phyloP scores from a whole-genome alignment of 2,113 vertebrate genomes.

The Puntigrus tetrazona region DNA sequence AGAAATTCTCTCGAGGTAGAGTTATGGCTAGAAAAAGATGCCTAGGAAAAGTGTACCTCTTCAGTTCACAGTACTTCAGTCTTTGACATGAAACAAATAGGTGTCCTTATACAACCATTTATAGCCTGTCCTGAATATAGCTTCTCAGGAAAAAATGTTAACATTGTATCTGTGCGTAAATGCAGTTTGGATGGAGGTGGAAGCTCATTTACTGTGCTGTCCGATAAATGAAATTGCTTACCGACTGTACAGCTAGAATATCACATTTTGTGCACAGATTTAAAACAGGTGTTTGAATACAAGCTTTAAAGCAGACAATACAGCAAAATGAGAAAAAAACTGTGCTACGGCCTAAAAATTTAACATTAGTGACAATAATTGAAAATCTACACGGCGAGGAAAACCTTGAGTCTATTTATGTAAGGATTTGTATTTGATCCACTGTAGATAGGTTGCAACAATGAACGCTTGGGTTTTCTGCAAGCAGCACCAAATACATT shows the following conservation, averaged over 20 bases:
- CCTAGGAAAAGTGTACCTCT: slow-evolving; percentile 25
- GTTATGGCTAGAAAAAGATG: slow-evolving; percentile 57
- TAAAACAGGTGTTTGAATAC: not conserved
- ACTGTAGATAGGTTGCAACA: not conserved
- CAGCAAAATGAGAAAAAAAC: not conserved
- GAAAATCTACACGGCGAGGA: not conserved
- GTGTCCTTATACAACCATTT: slow-evolving; percentile 31
- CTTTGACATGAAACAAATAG: slow-evolving; percentile 39
- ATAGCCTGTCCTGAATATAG: slow-evolving; percentile 25
- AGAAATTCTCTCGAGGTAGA: slow-evolving; percentile 58
- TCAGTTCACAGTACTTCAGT: slow-evolving; percentile 16
- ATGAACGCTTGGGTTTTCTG: not conserved
- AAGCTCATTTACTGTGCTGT: not conserved
- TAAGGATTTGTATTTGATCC: not conserved
- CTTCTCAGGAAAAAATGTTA: not conserved
- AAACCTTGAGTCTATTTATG: not conserved
- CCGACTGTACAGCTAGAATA: not conserved
- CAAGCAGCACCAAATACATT: not conserved
- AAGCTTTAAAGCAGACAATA: slow-evolving; percentile 4
- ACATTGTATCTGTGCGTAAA: not conserved
- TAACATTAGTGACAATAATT: not conserved
- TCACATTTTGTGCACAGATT: not conserved
- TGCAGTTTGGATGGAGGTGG: slow-evolving; percentile 10
- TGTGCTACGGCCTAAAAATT: not conserved
- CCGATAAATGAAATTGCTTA: slow-evolving; percentile 13